phyloP scores from a whole-genome alignment of 2,113 vertebrate genomes.

The Eupsittula cactorum region DNA sequence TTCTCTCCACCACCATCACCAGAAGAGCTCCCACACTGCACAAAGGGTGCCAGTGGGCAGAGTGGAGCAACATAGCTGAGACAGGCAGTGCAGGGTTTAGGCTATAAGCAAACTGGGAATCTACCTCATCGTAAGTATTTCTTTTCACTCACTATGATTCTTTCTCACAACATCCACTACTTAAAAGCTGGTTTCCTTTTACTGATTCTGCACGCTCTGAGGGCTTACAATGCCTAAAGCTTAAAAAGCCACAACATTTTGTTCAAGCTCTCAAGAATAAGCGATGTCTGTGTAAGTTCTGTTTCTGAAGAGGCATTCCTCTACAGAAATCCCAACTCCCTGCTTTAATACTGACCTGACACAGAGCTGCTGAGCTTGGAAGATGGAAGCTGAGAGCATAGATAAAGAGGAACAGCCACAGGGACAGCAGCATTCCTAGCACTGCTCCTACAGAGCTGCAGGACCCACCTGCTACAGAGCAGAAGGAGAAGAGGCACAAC shows the following conservation, averaged over 20 bases:
- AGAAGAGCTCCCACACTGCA: neutral
- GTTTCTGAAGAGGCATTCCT: neutral
- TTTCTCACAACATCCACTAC: neutral
- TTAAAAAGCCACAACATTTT: neutral
- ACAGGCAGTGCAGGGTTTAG: too few relatives aligned
- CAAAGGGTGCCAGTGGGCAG: neutral
- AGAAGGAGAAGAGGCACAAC: neutral
- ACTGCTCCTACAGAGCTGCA: neutral
- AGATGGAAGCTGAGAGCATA: neutral
- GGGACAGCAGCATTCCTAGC: neutral
- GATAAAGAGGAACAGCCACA: neutral
- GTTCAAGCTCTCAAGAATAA: neutral
- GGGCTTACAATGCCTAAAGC: neutral
- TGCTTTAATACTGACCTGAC: neutral
- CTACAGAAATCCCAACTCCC: neutral
- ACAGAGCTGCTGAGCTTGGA: neutral
- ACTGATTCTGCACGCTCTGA: accelerated
- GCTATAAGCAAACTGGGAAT: neutral
- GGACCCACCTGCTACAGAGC: accelerated
- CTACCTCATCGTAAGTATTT: too few relatives aligned
- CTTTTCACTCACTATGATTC: neutral
- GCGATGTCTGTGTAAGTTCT: accelerated
- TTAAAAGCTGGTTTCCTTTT: neutral
- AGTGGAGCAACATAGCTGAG: neutral
- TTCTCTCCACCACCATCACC: neutral